Evolutionary conservation across 2,888 invertebrate species (phyloP).

Genomic region (Caradrina kadenii): DNA sequence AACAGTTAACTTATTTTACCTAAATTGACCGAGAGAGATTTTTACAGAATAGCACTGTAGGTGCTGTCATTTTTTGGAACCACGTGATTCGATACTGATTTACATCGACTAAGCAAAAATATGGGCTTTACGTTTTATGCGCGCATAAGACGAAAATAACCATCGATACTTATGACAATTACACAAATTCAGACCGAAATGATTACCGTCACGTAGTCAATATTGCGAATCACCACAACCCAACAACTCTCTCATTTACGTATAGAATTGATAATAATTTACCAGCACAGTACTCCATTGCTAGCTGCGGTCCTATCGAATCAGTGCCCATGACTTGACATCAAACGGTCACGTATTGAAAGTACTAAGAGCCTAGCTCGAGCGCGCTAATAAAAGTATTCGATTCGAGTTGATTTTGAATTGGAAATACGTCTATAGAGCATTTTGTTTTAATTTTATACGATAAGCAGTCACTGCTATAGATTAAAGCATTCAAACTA

Average conservation of each 20-base stretch:
- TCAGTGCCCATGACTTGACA: conserved; percentile 22
- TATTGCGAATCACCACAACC: neutral
- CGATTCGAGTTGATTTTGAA: too few relatives aligned
- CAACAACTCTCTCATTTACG: conserved; percentile 15
- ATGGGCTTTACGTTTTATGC: too few relatives aligned
- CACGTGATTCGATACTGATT: too few relatives aligned
- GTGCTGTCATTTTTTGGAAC: too few relatives aligned
- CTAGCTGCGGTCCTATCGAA: conserved; percentile 5
- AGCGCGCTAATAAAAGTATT: neutral
- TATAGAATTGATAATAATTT: conserved; percentile 12
- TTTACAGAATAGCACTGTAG: too few relatives aligned
- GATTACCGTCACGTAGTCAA: neutral
- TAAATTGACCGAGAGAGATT: too few relatives aligned
- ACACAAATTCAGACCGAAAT: neutral
- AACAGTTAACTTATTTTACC: too few relatives aligned
- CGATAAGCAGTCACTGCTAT: too few relatives aligned
- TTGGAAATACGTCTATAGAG: too few relatives aligned
- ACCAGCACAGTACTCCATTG: neutral
- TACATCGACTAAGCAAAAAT: too few relatives aligned
- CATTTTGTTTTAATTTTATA: too few relatives aligned
- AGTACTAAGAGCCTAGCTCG: neutral
- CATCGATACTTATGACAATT: neutral
- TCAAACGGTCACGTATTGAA: conserved; percentile 10
- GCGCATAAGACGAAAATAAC: neutral
- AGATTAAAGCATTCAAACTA: too few relatives aligned